phyloP scores from a whole-genome alignment of 1,140 invertebrate species.

The Drosophila nannoptera region DNA sequence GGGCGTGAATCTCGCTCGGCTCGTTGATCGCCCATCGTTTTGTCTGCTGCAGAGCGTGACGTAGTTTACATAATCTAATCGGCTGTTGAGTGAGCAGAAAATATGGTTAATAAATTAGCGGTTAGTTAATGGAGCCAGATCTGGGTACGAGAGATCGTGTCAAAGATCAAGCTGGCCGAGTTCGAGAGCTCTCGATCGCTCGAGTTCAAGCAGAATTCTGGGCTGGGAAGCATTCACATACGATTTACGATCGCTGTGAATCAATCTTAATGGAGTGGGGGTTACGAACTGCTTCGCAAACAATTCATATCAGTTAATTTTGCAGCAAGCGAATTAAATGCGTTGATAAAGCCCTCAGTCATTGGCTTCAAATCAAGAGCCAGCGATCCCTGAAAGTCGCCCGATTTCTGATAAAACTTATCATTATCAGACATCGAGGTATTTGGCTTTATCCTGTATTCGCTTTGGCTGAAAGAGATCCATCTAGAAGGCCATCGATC shows the following conservation, averaged over 20 bases:
- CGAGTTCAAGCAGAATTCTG: no score
- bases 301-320: not conserved
- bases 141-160: not conserved
- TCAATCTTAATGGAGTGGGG: not conserved
- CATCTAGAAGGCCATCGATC: no score
- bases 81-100: constrained; percentile 58
- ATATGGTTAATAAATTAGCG: constrained; percentile 59
- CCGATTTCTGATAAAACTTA: no score
- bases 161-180: constrained; percentile 18
- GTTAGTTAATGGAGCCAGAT: not conserved
- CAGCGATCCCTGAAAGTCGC: no score
- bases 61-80: constrained; percentile 58
- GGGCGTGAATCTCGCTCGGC: constrained; percentile 5
- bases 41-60: constrained; percentile 40
- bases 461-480: no score
- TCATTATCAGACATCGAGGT: no score
- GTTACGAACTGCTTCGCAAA: not conserved
- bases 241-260: not conserved
- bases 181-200: no score
- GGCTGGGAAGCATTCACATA: no score
- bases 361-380: not conserved
- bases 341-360: not conserved
- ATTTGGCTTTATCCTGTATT: no score
- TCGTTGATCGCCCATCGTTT: constrained; percentile 33
- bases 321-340: not conserved